Conservation (phyloP, 2,888 invertebrate genomes). For the Tuta absoluta region DNA sequence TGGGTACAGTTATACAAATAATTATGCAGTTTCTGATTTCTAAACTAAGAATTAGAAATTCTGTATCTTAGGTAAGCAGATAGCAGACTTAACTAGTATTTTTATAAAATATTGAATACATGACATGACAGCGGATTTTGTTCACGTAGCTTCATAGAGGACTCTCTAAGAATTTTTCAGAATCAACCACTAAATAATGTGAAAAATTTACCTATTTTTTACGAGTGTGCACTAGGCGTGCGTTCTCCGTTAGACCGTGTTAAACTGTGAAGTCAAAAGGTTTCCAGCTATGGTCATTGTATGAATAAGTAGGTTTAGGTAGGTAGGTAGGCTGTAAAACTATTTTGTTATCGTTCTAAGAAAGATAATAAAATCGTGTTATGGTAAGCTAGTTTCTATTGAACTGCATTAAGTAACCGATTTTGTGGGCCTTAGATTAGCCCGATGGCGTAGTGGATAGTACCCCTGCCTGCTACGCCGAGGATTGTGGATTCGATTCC, state of each 20-base stretch:
- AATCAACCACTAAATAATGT: neutral
- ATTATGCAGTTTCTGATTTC: neutral
- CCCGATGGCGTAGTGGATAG: too few species aligned
- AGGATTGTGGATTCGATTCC: too few species aligned
- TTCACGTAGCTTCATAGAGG: too few species aligned
- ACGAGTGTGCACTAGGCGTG: neutral
- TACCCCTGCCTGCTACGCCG: too few species aligned
- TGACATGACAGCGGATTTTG: too few species aligned
- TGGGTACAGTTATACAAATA: neutral
- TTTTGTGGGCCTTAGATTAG: too few species aligned
- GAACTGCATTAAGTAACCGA: too few species aligned
- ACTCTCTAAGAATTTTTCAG: too few species aligned
- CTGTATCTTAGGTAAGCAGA: neutral
- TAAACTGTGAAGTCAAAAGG: conserved; percentile 10
- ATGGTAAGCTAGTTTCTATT: neutral
- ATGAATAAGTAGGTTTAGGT: conserved; percentile 7
- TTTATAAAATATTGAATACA: too few species aligned
- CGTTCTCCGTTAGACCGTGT: conserved; percentile 17
- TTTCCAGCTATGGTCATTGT: conserved; percentile 15
- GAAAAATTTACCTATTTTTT: neutral
- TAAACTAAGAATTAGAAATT: too few species aligned
- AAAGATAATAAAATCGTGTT: conserved; percentile 24
- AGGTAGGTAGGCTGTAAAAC: neutral
- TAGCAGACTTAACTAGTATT: neutral
- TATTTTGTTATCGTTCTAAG: conserved; percentile 10